Evolutionary conservation across 2,888 invertebrate genomes (phyloP).

Genomic region (Coleophora flavipennella): DNA sequence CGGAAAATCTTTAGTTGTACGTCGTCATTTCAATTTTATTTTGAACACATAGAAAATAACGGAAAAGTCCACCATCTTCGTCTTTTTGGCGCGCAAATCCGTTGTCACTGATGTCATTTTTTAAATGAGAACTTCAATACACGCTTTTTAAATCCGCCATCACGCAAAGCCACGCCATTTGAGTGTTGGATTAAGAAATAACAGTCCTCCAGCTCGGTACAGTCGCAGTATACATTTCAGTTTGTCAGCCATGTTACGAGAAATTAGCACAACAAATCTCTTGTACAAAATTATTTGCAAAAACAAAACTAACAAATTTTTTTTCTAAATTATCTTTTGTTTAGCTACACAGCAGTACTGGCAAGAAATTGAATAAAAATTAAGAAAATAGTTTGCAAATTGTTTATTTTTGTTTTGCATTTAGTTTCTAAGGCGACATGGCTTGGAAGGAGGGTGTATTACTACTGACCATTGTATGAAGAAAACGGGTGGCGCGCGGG

Average conservation of each 20-base stretch:
- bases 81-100: conserved; percentile 62
- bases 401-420: conserved; percentile 68
- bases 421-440: conserved; percentile 63
- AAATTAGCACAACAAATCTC: conserved; percentile 26
- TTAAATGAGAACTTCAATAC: conserved; percentile 18
- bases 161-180: conserved; percentile 16
- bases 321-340: conserved; percentile 13
- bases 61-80: conserved; percentile 45
- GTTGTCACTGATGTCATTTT: conserved; percentile 47
- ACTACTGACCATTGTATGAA: conserved; percentile 63
- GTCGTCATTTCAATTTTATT: conserved; percentile 68
- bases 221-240: conserved; percentile 27
- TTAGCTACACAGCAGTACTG: conserved; percentile 2
- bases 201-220: conserved; percentile 25
- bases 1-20: conserved; percentile 19
- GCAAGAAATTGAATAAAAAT: conserved; percentile 11
- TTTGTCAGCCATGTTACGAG: conserved; percentile 32
- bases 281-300: conserved; percentile 12
- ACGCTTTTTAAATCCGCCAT: conserved; percentile 18
- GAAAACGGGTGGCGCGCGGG: conserved; percentile 46
- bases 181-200: conserved; percentile 23
- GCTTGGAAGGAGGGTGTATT: conserved; percentile 50
- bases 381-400: conserved; percentile 14
- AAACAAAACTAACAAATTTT: conserved; percentile 2
- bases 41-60: conserved; percentile 59